phyloP scores from a whole-genome alignment of 2,113 vertebrate species.

The Epinephelus lanceolatus region DNA sequence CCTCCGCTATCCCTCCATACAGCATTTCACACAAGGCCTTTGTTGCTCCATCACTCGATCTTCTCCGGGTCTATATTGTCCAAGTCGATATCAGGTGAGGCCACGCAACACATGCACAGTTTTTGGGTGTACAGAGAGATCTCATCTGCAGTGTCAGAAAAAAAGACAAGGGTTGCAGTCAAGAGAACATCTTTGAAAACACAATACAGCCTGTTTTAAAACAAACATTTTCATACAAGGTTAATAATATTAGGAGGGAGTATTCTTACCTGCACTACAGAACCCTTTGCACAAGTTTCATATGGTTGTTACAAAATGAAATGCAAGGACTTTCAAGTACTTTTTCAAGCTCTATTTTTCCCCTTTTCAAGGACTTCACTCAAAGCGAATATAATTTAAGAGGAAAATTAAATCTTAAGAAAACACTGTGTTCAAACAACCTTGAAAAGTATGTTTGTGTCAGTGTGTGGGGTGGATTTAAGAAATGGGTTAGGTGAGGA shows the following conservation, averaged over 20 bases:
- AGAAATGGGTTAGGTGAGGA: too few species aligned
- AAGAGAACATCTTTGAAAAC: background rate
- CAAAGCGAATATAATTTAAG: too few species aligned
- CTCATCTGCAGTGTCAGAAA: constrained; percentile 64
- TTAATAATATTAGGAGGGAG: background rate
- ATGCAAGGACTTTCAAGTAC: too few species aligned
- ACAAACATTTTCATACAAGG: background rate
- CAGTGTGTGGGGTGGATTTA: too few species aligned
- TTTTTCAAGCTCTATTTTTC: too few species aligned
- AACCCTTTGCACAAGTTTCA: background rate
- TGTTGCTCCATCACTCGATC: constrained; percentile 62
- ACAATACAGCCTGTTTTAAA: background rate
- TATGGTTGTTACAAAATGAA: too few species aligned
- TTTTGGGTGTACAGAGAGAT: constrained; percentile 84
- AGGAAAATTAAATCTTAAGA: too few species aligned
- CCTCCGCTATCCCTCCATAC: background rate
- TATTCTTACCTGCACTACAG: background rate
- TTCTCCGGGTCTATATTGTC: constrained; percentile 82
- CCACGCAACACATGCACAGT: constrained; percentile 83
- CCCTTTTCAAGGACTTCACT: too few species aligned
- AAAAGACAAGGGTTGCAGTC: background rate
- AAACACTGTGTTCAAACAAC: too few species aligned
- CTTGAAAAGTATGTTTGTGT: too few species aligned
- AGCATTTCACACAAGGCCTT: background rate
- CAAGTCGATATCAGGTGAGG: constrained; percentile 82